Conservation (phyloP, 2,113 vertebrate genomes). For the Callopanchax toddi region DNA sequence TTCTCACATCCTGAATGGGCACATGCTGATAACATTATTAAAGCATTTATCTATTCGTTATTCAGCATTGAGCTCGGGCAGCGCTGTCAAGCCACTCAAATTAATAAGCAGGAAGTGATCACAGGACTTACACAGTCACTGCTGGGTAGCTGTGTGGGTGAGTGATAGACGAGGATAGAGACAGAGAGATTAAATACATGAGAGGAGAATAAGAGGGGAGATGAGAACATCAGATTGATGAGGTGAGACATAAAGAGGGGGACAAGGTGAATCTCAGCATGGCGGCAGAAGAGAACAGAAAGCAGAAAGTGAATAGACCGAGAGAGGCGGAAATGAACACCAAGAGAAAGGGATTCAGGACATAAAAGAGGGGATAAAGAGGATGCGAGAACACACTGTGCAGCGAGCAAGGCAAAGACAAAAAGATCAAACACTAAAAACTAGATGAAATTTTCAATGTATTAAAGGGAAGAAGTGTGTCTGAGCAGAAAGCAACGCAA, state of each 20-base stretch:
- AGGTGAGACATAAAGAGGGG: slow-evolving; percentile 59
- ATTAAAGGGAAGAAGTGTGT: not conserved
- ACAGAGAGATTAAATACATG: slow-evolving; percentile 63
- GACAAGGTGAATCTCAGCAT: slow-evolving; percentile 52
- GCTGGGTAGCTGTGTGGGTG: slow-evolving; percentile 49
- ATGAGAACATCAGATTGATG: slow-evolving; percentile 68
- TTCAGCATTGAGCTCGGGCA: slow-evolving; percentile 66
- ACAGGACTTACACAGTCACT: slow-evolving; percentile 67
- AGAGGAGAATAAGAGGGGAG: slow-evolving; percentile 62
- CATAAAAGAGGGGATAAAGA: slow-evolving; percentile 12
- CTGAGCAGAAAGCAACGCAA: slow-evolving; percentile 2
- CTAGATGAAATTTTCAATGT: slow-evolving; percentile 17
- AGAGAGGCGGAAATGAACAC: slow-evolving; percentile 57
- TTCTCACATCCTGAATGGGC: slow-evolving; percentile 42
- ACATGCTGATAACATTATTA: slow-evolving; percentile 68
- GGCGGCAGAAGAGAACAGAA: slow-evolving; percentile 24
- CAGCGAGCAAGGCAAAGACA: slow-evolving; percentile 26
- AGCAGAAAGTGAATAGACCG: slow-evolving; percentile 38
- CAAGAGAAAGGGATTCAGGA: slow-evolving; percentile 29
- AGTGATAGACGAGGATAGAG: slow-evolving; percentile 57
- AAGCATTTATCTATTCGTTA: slow-evolving; percentile 74
- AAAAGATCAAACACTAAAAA: slow-evolving; percentile 30
- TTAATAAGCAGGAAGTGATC: slow-evolving; percentile 77
- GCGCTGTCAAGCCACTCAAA: slow-evolving; percentile 58
- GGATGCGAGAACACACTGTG: slow-evolving; percentile 17